phyloP scores from a whole-genome alignment of 1,140 invertebrate genomes.

The Popillia japonica region DNA sequence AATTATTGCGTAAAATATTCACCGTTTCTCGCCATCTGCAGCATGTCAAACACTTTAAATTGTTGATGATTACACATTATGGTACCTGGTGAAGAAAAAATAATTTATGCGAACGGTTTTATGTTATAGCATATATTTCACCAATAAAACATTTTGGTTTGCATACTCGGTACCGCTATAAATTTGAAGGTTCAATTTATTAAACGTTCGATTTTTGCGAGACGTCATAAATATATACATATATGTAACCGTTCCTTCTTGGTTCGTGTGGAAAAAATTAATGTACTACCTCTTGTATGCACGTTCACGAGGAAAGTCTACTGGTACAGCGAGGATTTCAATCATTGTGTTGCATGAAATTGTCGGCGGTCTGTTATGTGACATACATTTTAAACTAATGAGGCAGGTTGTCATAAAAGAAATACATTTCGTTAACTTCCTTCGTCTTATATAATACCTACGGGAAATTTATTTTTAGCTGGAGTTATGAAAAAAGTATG shows the following conservation, averaged over 20 bases:
- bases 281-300: not conserved
- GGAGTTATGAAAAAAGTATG: not conserved
- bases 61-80: not conserved
- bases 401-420: conserved; percentile 14
- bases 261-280: not conserved
- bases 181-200: conserved; percentile 19
- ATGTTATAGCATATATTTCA: not conserved
- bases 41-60: not conserved
- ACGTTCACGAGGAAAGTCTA: not conserved
- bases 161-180: not conserved
- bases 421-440: not conserved
- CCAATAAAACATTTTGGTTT: not conserved
- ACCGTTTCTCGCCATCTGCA: too few species aligned
- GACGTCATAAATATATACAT: not conserved
- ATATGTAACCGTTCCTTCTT: conserved; percentile 1
- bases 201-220: conserved; percentile 14
- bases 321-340: not conserved
- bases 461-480: not conserved
- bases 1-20: too few species aligned
- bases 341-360: not conserved
- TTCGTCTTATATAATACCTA: not conserved
- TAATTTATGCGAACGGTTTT: not conserved
- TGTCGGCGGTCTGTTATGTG: conserved; percentile 9
- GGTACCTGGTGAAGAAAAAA: not conserved
- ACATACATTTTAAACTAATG: conserved; percentile 16